Percentiles rank a stretch among this genome's conserved stretches.
Evolutionary conservation across 1,140 invertebrate genomes (phyloP).

Genomic region (Trichomalopsis sarcophagae): DNA sequence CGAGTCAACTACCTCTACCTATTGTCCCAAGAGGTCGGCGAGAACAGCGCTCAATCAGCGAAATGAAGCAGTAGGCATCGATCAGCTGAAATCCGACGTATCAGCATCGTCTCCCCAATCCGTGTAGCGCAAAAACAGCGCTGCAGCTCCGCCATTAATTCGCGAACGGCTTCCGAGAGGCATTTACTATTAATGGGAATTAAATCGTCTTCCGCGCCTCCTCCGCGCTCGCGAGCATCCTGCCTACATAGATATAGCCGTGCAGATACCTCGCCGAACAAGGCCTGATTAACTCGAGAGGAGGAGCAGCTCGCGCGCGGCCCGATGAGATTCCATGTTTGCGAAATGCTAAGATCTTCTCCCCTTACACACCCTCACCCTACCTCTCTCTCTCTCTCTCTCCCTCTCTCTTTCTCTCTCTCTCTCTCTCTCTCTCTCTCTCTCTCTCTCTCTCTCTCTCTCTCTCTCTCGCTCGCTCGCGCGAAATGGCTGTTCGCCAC

Average conservation of each 20-base stretch:
- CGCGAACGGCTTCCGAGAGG: slow-evolving; percentile 29
- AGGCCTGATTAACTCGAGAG: slow-evolving; percentile 51
- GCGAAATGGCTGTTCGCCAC: slow-evolving; percentile 21
- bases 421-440: too few relatives aligned
- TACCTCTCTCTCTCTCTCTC: not conserved
- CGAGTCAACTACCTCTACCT: too few relatives aligned
- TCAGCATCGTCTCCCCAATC: too few relatives aligned
- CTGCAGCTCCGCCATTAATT: slow-evolving; percentile 35
- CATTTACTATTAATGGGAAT: slow-evolving; percentile 50
- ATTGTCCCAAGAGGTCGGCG: not conserved
- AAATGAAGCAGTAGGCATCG: not conserved
- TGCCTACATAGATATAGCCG: not conserved
- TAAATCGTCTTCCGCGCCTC: slow-evolving; percentile 16
- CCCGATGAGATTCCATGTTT: slow-evolving; percentile 45
- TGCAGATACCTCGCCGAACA: slow-evolving; percentile 28
- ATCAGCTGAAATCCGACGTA: not conserved
- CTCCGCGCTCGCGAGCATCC: not conserved
- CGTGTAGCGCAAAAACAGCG: not conserved
- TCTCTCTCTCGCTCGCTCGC: not conserved
- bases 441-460: not conserved
- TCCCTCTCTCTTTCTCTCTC: not conserved
- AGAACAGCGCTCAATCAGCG: too few relatives aligned
- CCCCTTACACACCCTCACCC: not conserved
- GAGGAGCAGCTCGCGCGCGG: slow-evolving; percentile 1
- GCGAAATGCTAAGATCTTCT: slow-evolving; percentile 45